phyloP scores from a whole-genome alignment of 37 sponge, comb jelly and placozoan genomes.

The Axinella damicornis region DNA sequence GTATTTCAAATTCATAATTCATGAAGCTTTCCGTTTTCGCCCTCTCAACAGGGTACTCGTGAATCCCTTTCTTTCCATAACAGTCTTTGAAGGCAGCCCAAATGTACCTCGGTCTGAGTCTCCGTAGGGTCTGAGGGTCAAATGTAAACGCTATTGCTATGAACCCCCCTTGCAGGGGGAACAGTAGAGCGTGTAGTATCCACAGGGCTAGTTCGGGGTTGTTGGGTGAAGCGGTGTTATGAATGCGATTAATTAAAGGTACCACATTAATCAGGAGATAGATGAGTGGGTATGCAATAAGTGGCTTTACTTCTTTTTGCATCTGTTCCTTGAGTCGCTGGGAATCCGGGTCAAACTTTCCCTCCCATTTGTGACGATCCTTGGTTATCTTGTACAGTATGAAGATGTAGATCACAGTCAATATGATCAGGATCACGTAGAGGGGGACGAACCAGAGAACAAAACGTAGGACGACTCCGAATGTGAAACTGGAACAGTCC shows the following conservation, averaged over 20 bases:
- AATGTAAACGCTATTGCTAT: conserved; percentile 39
- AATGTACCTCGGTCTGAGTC: too few species aligned
- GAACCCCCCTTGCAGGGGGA: conserved; percentile 30
- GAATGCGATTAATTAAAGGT: conserved; percentile 55
- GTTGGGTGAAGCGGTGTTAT: not conserved
- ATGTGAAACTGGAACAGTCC: not conserved
- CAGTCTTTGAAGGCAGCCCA: too few species aligned
- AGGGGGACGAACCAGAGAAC: conserved; percentile 65
- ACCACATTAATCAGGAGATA: conserved; percentile 49
- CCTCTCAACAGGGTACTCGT: conserved; percentile 5
- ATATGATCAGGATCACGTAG: conserved; percentile 21
- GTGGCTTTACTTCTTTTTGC: not conserved
- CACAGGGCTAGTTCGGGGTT: conserved; percentile 30
- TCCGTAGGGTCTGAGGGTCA: conserved; percentile 25
- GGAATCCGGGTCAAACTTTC: not conserved
- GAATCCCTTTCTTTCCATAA: not conserved
- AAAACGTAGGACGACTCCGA: conserved; percentile 41
- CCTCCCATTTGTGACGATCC: not conserved
- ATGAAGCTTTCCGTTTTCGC: not conserved
- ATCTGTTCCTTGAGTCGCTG: not conserved
- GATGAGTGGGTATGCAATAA: conserved; percentile 50
- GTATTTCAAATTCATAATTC: too few species aligned
- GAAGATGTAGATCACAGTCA: conserved; percentile 24
- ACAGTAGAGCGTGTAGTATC: conserved; percentile 12
- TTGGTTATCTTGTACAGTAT: not conserved